phyloP scores from a whole-genome alignment of 1,140 invertebrate genomes.

The Mesaphorura yosii region DNA sequence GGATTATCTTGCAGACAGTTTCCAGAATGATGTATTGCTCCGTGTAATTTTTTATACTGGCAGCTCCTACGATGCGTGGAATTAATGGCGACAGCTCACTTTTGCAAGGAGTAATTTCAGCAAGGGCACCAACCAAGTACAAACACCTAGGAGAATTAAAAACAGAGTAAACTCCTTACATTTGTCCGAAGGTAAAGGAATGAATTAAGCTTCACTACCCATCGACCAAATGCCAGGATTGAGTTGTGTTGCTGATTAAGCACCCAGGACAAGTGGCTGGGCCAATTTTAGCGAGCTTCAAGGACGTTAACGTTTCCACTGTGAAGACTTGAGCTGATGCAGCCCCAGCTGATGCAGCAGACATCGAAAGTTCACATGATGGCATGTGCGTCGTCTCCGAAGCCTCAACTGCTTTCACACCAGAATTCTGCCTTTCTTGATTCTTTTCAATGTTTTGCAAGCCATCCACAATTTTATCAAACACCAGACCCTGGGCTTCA shows the following conservation, averaged over 20 bases:
- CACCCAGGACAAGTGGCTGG: constrained; percentile 33
- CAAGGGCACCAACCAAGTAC: constrained; percentile 40
- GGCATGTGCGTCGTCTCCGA: too few relatives aligned
- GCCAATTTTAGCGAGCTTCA: too few relatives aligned
- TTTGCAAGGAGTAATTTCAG: constrained; percentile 34
- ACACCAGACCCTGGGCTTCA: constrained; percentile 29
- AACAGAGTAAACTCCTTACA: constrained; percentile 1
- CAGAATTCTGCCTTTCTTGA: too few relatives aligned
- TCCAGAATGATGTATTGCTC: constrained; percentile 43
- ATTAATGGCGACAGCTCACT: constrained; percentile 32
- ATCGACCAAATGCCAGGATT: constrained; percentile 49
- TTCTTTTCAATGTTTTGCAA: background rate
- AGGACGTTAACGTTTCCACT: too few relatives aligned
- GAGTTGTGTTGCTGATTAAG: constrained; percentile 37
- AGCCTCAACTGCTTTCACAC: too few relatives aligned
- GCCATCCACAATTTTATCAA: constrained; percentile 13
- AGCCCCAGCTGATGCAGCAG: too few relatives aligned
- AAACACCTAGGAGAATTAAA: constrained; percentile 38
- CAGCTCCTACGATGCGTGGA: constrained; percentile 38
- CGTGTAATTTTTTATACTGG: constrained; percentile 39
- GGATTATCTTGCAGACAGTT: constrained; percentile 44
- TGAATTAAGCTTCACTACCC: constrained; percentile 42
- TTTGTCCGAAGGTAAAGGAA: too few relatives aligned
- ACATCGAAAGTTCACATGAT: too few relatives aligned
- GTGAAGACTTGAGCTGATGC: too few relatives aligned